A percentile compares a stretch with the other conserved stretches of the same genome.
Evolutionary conservation across 1,140 invertebrate species (phyloP).

Genomic region (Hermetia illucens): DNA sequence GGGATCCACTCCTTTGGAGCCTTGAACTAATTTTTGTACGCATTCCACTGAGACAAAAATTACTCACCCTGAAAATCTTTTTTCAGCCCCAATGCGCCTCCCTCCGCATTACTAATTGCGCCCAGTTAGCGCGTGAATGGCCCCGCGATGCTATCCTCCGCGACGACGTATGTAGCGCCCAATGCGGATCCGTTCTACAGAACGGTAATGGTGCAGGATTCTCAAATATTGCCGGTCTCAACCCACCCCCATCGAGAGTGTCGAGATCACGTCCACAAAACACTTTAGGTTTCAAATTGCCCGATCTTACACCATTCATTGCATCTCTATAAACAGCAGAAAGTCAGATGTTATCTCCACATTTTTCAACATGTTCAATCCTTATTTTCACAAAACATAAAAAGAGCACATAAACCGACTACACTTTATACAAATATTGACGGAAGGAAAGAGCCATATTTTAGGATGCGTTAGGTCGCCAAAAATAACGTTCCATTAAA

Average conservation of each 20-base stretch:
- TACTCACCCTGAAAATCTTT: no score
- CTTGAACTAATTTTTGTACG: no score
- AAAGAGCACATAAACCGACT: no score
- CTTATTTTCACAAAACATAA: no score
- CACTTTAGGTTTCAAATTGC: slow-evolving; percentile 35
- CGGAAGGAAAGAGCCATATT: no score
- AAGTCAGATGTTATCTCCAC: no score
- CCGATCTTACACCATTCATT: slow-evolving; percentile 48
- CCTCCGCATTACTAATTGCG: slow-evolving; percentile 74
- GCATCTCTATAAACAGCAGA: slow-evolving; percentile 15
- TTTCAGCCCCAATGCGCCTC: slow-evolving; percentile 80
- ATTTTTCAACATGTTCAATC: no score
- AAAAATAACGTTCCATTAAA: no score
- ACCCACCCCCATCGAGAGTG: slow-evolving; percentile 19
- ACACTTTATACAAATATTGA: no score
- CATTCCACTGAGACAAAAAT: no score
- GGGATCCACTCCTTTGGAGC: no score
- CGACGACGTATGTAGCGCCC: slow-evolving; percentile 80
- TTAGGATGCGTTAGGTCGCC: no score
- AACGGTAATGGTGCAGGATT: slow-evolving; percentile 18
- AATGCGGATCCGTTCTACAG: slow-evolving; percentile 47
- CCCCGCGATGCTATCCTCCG: slow-evolving; percentile 63
- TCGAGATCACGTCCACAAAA: slow-evolving; percentile 30
- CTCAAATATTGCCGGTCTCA: slow-evolving; percentile 13
- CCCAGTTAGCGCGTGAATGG: slow-evolving; percentile 64